Evolutionary conservation across 1,140 invertebrate genomes (phyloP).

Genomic region (Augochlora pura): DNA sequence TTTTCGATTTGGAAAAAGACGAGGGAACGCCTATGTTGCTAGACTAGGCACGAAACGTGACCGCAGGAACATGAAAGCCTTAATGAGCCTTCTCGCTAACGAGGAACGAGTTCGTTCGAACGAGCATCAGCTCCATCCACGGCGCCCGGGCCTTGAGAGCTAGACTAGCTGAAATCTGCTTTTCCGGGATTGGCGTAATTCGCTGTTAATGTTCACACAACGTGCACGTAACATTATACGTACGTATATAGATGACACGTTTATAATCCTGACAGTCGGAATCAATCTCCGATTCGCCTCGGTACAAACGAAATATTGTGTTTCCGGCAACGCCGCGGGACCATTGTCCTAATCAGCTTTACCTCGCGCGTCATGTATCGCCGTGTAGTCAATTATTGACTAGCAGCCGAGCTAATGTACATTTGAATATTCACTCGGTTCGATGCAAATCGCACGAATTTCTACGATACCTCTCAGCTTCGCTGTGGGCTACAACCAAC

Average conservation of each 20-base stretch:
- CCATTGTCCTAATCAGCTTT: constrained; percentile 49
- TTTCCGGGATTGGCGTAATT: constrained; percentile 23
- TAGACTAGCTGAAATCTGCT: constrained; percentile 33
- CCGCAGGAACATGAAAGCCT: constrained; percentile 40
- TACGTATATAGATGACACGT: not conserved
- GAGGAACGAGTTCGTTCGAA: constrained; percentile 38
- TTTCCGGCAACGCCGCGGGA: constrained; percentile 16
- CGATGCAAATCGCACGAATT: not conserved
- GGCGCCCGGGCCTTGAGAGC: not conserved
- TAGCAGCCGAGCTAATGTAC: constrained; percentile 5
- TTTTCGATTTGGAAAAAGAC: not conserved
- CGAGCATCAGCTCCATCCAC: constrained; percentile 10
- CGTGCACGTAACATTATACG: not conserved
- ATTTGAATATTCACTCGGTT: constrained; percentile 1
- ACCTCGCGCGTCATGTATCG: constrained; percentile 7
- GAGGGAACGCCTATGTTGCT: constrained; percentile 9
- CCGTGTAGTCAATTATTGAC: not conserved
- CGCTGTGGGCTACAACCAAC: not conserved
- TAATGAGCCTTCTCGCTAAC: constrained; percentile 41
- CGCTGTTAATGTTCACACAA: constrained; percentile 22
- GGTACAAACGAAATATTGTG: constrained; percentile 45
- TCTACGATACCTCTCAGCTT: not conserved
- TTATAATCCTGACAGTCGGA: constrained; percentile 42
- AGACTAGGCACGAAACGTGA: constrained; percentile 34
- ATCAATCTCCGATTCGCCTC: constrained; percentile 22